Conservation (phyloP, 2,797 vertebrate species). For the Enteromius trimaculatus region DNA sequence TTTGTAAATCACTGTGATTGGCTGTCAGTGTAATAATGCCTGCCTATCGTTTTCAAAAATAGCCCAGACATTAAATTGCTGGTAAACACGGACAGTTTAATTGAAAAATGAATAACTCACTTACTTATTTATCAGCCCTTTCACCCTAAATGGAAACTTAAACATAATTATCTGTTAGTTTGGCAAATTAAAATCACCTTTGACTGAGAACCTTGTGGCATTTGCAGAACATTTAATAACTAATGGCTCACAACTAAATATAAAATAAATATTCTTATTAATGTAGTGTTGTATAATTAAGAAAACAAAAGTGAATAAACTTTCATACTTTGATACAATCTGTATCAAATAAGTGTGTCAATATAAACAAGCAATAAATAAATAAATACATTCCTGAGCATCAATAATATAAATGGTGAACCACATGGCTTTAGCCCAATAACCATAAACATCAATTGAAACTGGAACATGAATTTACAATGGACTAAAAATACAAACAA, state of each 20-base stretch:
- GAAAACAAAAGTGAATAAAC: background rate
- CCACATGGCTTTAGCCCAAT: background rate
- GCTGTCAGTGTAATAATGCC: background rate
- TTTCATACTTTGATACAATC: background rate
- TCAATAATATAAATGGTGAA: background rate
- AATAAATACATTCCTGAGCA: background rate
- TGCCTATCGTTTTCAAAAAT: background rate
- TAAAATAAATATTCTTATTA: background rate
- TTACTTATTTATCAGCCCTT: too few relatives aligned
- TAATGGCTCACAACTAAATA: background rate
- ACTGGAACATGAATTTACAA: background rate
- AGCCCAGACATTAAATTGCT: background rate
- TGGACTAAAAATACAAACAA: background rate
- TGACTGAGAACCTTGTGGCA: background rate
- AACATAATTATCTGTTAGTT: background rate
- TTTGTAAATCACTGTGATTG: background rate
- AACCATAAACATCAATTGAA: background rate
- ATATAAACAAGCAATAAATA: background rate
- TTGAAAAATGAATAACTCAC: background rate
- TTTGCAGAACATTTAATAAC: background rate
- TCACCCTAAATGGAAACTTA: background rate
- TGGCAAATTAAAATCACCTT: background rate
- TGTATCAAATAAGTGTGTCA: background rate
- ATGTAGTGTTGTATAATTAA: background rate
- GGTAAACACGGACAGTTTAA: background rate